Conservation (phyloP, 2,888 invertebrate species). For the Hirtodrosophila cameraria region DNA sequence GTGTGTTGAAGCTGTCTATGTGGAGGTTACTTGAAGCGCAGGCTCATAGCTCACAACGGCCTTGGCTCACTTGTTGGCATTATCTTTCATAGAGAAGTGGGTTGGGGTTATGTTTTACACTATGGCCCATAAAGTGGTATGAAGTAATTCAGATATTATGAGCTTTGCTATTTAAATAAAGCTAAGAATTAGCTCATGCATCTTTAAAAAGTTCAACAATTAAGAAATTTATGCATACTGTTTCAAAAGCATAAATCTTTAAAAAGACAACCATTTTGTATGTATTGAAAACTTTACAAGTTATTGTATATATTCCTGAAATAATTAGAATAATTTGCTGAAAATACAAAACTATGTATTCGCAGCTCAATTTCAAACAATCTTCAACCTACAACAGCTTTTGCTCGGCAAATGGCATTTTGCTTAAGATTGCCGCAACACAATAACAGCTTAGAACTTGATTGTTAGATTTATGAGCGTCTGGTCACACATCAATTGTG, state of each 20-base stretch:
- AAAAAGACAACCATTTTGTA: no score
- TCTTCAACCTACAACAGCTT: conserved; percentile 36
- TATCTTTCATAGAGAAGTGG: conserved; percentile 44
- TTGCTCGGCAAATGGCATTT: conserved; percentile 38
- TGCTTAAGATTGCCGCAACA: conserved; percentile 28
- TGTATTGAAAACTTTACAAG: no score
- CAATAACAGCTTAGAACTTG: conserved; percentile 52
- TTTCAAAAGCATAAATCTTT: conserved; percentile 13
- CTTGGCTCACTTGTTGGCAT: conserved; percentile 61
- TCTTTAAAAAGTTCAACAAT: no score
- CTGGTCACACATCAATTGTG: conserved; percentile 7
- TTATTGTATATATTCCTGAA: no score
- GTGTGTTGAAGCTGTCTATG: conserved; percentile 32
- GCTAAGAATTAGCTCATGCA: no score
- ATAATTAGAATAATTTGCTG: no score
- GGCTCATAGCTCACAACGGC: conserved; percentile 69
- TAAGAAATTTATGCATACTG: no score
- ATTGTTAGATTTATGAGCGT: conserved; percentile 44
- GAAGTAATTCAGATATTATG: conserved; percentile 21
- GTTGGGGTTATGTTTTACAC: conserved; percentile 33
- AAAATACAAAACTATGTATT: neutral
- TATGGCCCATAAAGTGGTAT: conserved; percentile 16
- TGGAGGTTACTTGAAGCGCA: conserved; percentile 59
- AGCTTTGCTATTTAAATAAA: no score
- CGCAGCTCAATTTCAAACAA: conserved; percentile 12